Conservation (phyloP, 2,113 vertebrate species). For the Siphamia tubifer region DNA sequence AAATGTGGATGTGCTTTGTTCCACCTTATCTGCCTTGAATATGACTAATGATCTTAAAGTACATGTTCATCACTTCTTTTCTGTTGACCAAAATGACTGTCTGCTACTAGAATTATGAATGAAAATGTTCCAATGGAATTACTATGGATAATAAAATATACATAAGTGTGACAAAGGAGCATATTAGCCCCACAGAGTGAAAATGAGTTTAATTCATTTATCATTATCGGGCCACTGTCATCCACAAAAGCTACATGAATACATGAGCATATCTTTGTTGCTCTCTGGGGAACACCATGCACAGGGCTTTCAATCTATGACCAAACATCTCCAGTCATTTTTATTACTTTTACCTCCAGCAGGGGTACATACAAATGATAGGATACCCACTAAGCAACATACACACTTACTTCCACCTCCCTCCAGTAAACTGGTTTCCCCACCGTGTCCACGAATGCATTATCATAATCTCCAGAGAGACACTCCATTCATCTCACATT, state of each 20-base stretch:
- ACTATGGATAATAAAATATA: neutral
- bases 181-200: neutral
- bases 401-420: neutral
- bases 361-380: constrained; percentile 29
- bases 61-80: too few relatives aligned
- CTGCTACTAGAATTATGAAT: neutral
- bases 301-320: constrained; percentile 51
- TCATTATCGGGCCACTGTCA: constrained; percentile 8
- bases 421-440: neutral
- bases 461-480: constrained; percentile 65
- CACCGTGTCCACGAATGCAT: constrained; percentile 65
- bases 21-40: neutral
- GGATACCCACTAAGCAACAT: neutral
- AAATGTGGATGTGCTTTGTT: neutral
- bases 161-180: neutral
- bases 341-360: constrained; percentile 60
- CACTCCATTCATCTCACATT: constrained; percentile 66
- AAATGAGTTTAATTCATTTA: constrained; percentile 29
- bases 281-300: constrained; percentile 40
- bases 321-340: constrained; percentile 44
- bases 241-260: constrained; percentile 4
- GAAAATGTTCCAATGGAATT: neutral
- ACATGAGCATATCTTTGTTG: neutral
- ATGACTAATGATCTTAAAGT: neutral
- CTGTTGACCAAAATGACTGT: too few relatives aligned